A percentile compares a stretch with the other conserved stretches of the same genome.
Evolutionary conservation across 35 echinoderm and acorn worm genomes (phyloP).

Genomic region (Chiridota heheva): DNA sequence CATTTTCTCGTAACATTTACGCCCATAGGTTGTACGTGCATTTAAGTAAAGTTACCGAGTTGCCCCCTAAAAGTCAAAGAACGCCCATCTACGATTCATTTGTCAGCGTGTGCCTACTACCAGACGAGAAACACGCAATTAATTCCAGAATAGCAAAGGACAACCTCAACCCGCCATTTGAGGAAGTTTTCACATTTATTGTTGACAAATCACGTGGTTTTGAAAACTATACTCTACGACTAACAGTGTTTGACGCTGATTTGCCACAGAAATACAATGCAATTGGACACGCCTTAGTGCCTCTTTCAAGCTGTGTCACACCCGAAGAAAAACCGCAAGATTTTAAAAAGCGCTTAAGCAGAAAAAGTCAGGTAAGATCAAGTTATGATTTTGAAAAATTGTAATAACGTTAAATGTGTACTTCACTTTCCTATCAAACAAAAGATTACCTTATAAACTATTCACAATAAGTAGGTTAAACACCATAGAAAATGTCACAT

Average conservation of each 20-base stretch:
- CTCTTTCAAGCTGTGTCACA: conserved; percentile 40
- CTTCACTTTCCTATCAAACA: no score
- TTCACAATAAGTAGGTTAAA: no score
- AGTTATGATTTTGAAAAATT: no score
- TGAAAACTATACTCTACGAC: conserved; percentile 40
- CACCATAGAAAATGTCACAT: no score
- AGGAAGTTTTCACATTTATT: conserved; percentile 53
- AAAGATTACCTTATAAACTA: no score
- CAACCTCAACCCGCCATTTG: conserved; percentile 50
- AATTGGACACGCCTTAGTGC: conserved; percentile 48
- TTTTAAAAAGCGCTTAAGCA: conserved; percentile 42
- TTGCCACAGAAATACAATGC: conserved; percentile 50
- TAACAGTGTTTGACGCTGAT: conserved; percentile 38
- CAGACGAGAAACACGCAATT: conserved; percentile 41
- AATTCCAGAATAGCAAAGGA: conserved; percentile 46
- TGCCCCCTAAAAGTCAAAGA: conserved; percentile 41
- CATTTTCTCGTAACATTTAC: no score
- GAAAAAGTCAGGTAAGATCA: conserved; percentile 37
- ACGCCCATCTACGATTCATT: conserved; percentile 46
- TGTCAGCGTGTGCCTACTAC: conserved; percentile 49
- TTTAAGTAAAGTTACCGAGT: conserved; percentile 38
- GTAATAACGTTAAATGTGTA: no score
- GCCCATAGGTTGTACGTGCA: conserved; percentile 44
- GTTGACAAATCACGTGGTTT: conserved; percentile 39
- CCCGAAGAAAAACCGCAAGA: conserved; percentile 48